phyloP scores from a whole-genome alignment of 2,797 vertebrate genomes.

The Hirundo rustica region DNA sequence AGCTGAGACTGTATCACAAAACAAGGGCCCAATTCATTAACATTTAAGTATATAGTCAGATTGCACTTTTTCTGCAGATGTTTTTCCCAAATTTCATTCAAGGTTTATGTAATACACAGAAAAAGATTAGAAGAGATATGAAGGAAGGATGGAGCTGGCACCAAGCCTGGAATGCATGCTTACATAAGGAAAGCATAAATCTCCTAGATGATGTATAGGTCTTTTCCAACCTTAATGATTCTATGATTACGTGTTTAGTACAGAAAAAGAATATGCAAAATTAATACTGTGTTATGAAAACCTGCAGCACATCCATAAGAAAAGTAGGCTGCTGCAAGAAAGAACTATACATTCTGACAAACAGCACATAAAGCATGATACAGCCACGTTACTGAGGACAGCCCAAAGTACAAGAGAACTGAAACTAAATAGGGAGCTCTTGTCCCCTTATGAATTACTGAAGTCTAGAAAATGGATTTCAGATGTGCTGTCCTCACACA shows the following conservation, averaged over 20 bases:
- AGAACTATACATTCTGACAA: slow-evolving; percentile 21
- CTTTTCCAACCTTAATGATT: not conserved
- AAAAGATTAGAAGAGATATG: not conserved
- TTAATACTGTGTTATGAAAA: slow-evolving; percentile 51
- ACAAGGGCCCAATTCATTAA: slow-evolving; percentile 63
- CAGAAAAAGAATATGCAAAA: slow-evolving; percentile 47
- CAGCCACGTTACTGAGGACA: not conserved
- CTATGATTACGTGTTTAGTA: slow-evolving; percentile 37
- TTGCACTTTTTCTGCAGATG: slow-evolving; percentile 63
- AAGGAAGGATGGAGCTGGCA: slow-evolving; percentile 72
- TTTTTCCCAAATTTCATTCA: slow-evolving; percentile 40
- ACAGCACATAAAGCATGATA: slow-evolving; percentile 43
- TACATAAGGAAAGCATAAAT: slow-evolving; percentile 56
- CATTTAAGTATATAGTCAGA: slow-evolving; percentile 29
- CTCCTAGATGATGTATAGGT: not conserved
- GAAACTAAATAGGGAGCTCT: not conserved
- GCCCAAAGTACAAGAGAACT: not conserved
- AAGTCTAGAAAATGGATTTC: not conserved
- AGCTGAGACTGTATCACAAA: slow-evolving; percentile 25
- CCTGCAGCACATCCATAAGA: slow-evolving; percentile 36
- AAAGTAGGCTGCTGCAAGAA: slow-evolving; percentile 51
- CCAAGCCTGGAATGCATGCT: slow-evolving; percentile 46
- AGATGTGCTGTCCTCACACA: not conserved
- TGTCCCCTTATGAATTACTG: not conserved
- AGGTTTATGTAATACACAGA: not conserved